These are phyloP conservation scores for Aleiodes alternator DNA, from an alignment of 2,888 invertebrate species.

Conservation along the genomic window DNA sequence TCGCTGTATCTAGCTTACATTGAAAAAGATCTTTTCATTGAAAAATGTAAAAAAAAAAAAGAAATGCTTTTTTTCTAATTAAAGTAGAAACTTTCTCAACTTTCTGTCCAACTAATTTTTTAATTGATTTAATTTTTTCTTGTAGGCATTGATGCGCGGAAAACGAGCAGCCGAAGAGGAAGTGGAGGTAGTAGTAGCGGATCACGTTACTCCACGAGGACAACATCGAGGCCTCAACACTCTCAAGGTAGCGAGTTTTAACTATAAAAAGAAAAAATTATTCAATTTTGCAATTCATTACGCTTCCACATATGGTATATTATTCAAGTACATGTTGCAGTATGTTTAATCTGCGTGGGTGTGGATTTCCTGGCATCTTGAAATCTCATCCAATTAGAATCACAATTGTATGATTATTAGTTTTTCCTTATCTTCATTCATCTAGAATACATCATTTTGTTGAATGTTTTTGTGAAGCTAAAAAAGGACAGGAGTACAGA, in stretches of 20 bases:
- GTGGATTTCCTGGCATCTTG: conserved; percentile 2
- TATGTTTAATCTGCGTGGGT: background rate
- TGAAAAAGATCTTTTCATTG: too few relatives aligned
- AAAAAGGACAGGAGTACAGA: conserved; percentile 57
- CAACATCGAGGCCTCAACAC: conserved; percentile 56
- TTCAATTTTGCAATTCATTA: conserved; percentile 22
- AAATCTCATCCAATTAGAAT: conserved; percentile 27
- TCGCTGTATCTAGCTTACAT: too few relatives aligned
- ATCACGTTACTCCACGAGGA: conserved; percentile 53
- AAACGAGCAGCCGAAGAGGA: conserved; percentile 53
- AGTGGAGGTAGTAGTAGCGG: conserved; percentile 54
- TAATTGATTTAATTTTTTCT: conserved; percentile 30
- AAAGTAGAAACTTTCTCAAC: conserved; percentile 43
- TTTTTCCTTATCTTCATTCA: conserved; percentile 24
- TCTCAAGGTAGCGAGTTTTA: conserved; percentile 50
- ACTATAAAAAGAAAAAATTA: conserved; percentile 20
- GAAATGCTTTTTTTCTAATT: too few relatives aligned
- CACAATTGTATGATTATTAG: conserved; percentile 18
- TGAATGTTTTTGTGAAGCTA: conserved; percentile 49
- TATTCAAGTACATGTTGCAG: background rate
- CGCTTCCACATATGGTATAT: conserved; percentile 16
- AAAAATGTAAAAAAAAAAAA: too few relatives aligned
- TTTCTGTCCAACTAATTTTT: background rate
- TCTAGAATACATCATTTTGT: conserved; percentile 27
- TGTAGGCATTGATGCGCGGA: conserved; percentile 59